phyloP scores from a whole-genome alignment of 2,888 invertebrate genomes.

The Heliconius sara region DNA sequence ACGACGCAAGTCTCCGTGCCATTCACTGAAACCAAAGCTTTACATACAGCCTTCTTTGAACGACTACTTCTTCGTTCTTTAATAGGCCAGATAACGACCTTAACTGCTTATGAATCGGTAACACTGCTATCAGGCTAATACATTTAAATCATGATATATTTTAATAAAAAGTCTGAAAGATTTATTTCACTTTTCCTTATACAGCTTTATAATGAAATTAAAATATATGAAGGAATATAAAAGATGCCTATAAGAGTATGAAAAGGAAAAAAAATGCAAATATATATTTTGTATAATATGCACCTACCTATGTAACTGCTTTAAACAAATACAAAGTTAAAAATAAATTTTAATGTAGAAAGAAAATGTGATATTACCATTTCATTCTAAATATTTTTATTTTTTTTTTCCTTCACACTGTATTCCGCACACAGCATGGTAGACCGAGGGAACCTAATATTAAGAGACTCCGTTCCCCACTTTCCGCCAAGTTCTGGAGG shows the following conservation, averaged over 20 bases:
- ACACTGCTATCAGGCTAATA: conserved; percentile 76
- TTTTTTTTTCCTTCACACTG: no score
- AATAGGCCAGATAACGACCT: conserved; percentile 72
- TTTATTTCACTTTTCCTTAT: not conserved
- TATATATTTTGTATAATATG: not conserved
- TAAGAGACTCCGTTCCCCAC: no score
- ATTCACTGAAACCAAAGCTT: conserved; percentile 60
- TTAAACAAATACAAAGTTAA: not conserved
- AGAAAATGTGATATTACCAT: not conserved
- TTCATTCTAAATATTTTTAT: not conserved
- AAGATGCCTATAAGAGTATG: not conserved
- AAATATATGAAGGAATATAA: not conserved
- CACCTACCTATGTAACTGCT: not conserved
- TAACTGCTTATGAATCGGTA: conserved; percentile 76
- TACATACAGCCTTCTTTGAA: conserved; percentile 62
- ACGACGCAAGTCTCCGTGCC: conserved; percentile 68
- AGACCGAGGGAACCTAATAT: no score
- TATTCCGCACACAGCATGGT: no score
- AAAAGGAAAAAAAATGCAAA: not conserved
- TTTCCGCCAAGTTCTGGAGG: no score
- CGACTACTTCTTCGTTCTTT: conserved; percentile 70
- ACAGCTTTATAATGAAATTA: not conserved
- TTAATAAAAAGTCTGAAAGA: not conserved
- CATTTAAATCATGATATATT: conserved; percentile 32
- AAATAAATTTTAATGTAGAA: not conserved